Conservation (phyloP, 2,113 vertebrate genomes). For the Hiodon alosoides region DNA sequence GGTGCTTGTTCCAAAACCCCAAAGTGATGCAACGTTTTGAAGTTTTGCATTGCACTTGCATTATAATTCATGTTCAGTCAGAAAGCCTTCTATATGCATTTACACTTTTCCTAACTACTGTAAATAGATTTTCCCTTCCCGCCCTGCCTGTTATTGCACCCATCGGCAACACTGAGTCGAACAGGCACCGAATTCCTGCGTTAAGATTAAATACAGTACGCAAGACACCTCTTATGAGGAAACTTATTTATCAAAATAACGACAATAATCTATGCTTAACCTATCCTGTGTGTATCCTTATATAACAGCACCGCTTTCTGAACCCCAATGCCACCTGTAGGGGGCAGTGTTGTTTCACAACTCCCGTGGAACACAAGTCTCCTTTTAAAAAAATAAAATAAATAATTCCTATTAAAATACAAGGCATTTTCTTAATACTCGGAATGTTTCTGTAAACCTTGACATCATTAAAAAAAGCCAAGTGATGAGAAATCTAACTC, state of each 20-base stretch:
- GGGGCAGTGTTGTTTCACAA: slow-evolving; percentile 62
- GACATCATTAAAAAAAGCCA: slow-evolving; percentile 30
- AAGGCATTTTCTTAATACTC: slow-evolving; percentile 2
- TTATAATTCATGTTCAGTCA: not conserved
- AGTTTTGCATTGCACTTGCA: not conserved
- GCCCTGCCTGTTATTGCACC: not conserved
- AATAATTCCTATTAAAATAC: slow-evolving; percentile 4
- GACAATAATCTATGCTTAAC: slow-evolving; percentile 1
- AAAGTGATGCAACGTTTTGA: not conserved
- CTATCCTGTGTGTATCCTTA: slow-evolving; percentile 3
- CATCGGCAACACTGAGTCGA: not conserved
- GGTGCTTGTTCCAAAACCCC: too few species aligned
- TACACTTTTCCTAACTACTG: not conserved
- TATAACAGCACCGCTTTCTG: slow-evolving; percentile 5
- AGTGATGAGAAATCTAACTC: slow-evolving; percentile 31
- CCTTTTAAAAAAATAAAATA: slow-evolving; percentile 23
- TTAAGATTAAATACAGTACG: not conserved
- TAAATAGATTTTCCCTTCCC: not conserved
- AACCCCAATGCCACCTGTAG: slow-evolving; percentile 41
- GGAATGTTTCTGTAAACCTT: slow-evolving; percentile 20
- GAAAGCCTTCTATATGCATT: not conserved
- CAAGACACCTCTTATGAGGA: slow-evolving; percentile 5
- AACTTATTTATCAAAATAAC: slow-evolving; percentile 20
- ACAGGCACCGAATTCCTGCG: not conserved
- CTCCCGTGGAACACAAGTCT: slow-evolving; percentile 7